Evolutionary conservation across 1,140 invertebrate genomes (phyloP).

Genomic region (Galendromus occidentalis): DNA sequence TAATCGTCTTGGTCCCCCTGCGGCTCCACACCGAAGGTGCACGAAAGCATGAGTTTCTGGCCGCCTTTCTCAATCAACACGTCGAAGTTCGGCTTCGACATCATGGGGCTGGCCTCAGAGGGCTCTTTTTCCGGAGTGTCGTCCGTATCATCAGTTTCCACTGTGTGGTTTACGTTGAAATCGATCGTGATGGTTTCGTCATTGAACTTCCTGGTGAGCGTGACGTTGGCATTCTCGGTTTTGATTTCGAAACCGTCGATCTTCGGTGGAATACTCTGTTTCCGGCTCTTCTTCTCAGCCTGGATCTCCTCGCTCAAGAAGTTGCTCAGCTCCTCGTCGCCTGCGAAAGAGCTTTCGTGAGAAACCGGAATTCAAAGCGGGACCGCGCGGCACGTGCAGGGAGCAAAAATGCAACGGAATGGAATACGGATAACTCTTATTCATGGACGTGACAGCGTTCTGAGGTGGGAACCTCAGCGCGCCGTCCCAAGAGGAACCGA

Average conservation of each 20-base stretch:
- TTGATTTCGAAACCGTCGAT: slow-evolving; percentile 55
- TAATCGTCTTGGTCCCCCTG: slow-evolving; percentile 35
- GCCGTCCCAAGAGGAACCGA: background rate
- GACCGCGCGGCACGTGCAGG: no score
- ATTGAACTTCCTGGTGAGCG: slow-evolving; percentile 44
- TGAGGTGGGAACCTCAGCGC: no score
- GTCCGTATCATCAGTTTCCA: slow-evolving; percentile 51
- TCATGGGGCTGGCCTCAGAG: slow-evolving; percentile 30
- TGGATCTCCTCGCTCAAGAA: slow-evolving; percentile 71
- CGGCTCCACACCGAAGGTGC: slow-evolving; percentile 44
- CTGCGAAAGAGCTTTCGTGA: no score
- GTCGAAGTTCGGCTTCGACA: slow-evolving; percentile 53
- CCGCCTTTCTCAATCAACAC: slow-evolving; percentile 47
- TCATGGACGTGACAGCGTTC: no score
- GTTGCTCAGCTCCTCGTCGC: slow-evolving; percentile 60
- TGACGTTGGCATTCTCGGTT: slow-evolving; percentile 52
- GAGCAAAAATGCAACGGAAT: no score
- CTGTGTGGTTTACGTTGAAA: slow-evolving; percentile 75
- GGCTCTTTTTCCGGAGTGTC: slow-evolving; percentile 36
- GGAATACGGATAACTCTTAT: no score
- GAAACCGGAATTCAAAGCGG: no score
- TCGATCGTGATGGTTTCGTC: slow-evolving; percentile 54
- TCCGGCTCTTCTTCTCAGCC: slow-evolving; percentile 58
- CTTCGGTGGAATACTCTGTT: slow-evolving; percentile 38
- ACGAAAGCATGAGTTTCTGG: slow-evolving; percentile 54